Percentiles rank a stretch among this genome's conserved stretches.
phyloP scores from a whole-genome alignment of 2,888 invertebrate species.

The Eupsilia transversa region DNA sequence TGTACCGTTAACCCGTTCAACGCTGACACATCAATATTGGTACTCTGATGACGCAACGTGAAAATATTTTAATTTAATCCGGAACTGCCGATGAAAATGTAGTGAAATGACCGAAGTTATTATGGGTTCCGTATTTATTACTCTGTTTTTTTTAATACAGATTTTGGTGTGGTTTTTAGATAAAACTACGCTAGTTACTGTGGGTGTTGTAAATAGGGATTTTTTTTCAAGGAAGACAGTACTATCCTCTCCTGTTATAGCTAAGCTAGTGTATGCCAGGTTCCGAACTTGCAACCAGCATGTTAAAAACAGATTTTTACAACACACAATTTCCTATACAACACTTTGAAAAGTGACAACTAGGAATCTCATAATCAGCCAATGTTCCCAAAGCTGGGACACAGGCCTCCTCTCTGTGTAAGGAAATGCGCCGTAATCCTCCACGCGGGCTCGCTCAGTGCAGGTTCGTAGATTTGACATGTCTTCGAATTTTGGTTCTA shows the following conservation, averaged over 20 bases:
- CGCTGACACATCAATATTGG: slow-evolving; percentile 62
- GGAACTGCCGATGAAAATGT: slow-evolving; percentile 32
- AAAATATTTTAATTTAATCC: slow-evolving; percentile 54
- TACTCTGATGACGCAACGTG: slow-evolving; percentile 37
- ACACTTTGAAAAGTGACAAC: too few relatives aligned
- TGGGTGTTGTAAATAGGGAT: too few relatives aligned
- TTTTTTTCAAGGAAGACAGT: too few relatives aligned
- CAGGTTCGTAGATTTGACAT: too few relatives aligned
- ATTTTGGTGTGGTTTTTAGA: neutral
- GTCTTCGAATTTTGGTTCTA: too few relatives aligned
- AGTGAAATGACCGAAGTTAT: slow-evolving; percentile 3
- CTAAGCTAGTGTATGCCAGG: neutral
- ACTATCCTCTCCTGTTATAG: neutral
- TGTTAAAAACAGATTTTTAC: neutral
- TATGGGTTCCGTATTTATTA: slow-evolving; percentile 14
- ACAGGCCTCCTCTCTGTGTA: too few relatives aligned
- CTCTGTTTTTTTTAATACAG: neutral
- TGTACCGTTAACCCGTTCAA: slow-evolving; percentile 44
- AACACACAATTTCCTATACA: neutral
- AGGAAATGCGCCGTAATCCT: too few relatives aligned
- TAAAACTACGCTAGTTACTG: neutral
- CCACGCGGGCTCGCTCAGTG: too few relatives aligned
- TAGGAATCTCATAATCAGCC: neutral
- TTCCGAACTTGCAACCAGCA: neutral
- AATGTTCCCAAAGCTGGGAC: too few relatives aligned